These are phyloP conservation scores for Hassar affinis DNA, from an alignment of 2,113 vertebrate genomes.

Conservation along the genomic window DNA sequence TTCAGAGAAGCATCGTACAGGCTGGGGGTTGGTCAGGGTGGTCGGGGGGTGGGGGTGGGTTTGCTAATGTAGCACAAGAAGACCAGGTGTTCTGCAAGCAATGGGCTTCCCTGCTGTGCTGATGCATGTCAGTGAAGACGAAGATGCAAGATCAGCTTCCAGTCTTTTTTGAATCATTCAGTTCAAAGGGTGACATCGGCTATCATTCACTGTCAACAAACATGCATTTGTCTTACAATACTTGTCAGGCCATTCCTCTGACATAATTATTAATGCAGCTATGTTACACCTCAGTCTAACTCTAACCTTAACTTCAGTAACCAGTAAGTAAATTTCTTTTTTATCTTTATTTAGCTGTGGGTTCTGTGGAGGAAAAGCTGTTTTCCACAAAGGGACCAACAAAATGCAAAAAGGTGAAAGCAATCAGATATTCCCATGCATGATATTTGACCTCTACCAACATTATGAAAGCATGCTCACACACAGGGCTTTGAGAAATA, in stretches of 20 bases:
- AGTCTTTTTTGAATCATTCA: not conserved
- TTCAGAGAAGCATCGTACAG: slow-evolving; percentile 49
- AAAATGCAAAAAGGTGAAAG: not conserved
- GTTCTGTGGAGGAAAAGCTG: too few species aligned
- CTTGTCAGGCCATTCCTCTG: too few species aligned
- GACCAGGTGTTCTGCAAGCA: slow-evolving; percentile 49
- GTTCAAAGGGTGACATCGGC: too few species aligned
- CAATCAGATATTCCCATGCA: not conserved
- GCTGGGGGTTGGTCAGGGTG: too few species aligned
- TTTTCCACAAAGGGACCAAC: not conserved
- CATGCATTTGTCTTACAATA: too few species aligned
- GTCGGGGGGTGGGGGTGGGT: too few species aligned
- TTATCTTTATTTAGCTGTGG: not conserved
- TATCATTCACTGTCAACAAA: too few species aligned
- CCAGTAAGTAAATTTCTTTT: not conserved
- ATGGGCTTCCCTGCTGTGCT: slow-evolving; percentile 44
- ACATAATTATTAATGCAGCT: too few species aligned
- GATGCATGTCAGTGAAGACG: slow-evolving; percentile 37
- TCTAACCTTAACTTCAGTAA: not conserved
- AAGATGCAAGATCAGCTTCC: slow-evolving; percentile 33
- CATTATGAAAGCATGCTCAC: not conserved
- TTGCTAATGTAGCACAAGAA: slow-evolving; percentile 27
- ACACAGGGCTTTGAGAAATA: not conserved
- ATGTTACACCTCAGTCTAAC: too few species aligned
- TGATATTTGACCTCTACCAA: not conserved